These are phyloP conservation scores for Rhabdomys dilectus DNA, from an alignment of 2,113 vertebrate genomes.

Conservation along the genomic window DNA sequence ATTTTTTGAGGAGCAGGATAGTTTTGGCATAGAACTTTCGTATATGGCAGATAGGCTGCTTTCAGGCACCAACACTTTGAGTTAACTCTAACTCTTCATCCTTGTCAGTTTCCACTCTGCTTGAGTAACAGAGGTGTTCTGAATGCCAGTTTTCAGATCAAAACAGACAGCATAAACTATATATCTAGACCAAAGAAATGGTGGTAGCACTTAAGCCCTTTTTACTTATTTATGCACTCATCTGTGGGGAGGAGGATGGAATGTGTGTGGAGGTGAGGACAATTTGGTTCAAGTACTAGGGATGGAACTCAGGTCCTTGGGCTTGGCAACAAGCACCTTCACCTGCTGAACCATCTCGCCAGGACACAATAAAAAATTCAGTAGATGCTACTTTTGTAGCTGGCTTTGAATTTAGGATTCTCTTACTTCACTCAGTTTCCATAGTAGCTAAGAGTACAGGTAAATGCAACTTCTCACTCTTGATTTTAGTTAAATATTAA, in stretches of 20 bases:
- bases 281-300: too few species aligned
- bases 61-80: not conserved
- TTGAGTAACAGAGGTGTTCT: conserved; percentile 9
- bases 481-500: conserved; percentile 54
- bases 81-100: not conserved
- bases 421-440: not conserved
- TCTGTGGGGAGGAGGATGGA: too few species aligned
- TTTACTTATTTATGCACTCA: too few species aligned
- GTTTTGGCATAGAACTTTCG: conserved; percentile 44
- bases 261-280: not conserved
- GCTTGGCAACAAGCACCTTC: not conserved
- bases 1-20: not conserved
- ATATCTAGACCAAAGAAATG: conserved; percentile 19
- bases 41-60: conserved; percentile 10
- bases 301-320: not conserved
- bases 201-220: not conserved
- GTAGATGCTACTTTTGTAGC: not conserved
- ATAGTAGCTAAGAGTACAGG: not conserved
- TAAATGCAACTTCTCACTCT: not conserved
- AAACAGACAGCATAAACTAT: conserved; percentile 8
- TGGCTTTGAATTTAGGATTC: not conserved
- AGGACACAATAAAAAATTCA: conserved; percentile 29
- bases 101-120: conserved; percentile 29
- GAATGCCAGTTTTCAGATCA: conserved; percentile 31
- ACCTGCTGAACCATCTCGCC: not conserved